Conservation (phyloP, 2,888 invertebrate species). For the Argyra leucocephala region DNA sequence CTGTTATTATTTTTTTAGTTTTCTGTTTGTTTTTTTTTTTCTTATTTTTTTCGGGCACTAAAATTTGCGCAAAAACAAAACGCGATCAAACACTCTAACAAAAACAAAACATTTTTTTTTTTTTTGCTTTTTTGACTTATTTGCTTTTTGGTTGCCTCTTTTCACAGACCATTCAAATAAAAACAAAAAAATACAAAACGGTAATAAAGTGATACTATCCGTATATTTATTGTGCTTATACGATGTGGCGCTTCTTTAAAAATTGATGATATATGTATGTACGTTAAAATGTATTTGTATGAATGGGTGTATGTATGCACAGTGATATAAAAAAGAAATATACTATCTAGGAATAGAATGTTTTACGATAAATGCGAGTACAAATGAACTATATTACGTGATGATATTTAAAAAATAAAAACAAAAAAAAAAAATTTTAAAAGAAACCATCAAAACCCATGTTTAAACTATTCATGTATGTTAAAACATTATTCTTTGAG, state of each 20-base stretch:
- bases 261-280: background rate
- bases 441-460: background rate
- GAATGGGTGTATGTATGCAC: background rate
- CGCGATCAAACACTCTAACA: background rate
- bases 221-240: background rate
- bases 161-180: background rate
- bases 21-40: background rate
- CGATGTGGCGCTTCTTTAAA: background rate
- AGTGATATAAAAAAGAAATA: background rate
- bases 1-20: background rate
- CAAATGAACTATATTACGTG: background rate
- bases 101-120: background rate
- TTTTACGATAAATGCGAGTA: background rate
- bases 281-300: background rate
- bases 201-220: background rate
- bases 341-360: background rate
- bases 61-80: background rate
- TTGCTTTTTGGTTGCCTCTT: background rate
- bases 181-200: too few relatives aligned
- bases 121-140: background rate
- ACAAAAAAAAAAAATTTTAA: too few relatives aligned
- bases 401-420: too few relatives aligned
- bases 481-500: background rate
- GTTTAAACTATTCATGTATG: background rate
- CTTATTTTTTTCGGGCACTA: background rate